A percentile compares a stretch with the other conserved stretches of the same genome.
Conservation (phyloP, 1,140 invertebrate genomes). For the Magallana ariakensis region DNA sequence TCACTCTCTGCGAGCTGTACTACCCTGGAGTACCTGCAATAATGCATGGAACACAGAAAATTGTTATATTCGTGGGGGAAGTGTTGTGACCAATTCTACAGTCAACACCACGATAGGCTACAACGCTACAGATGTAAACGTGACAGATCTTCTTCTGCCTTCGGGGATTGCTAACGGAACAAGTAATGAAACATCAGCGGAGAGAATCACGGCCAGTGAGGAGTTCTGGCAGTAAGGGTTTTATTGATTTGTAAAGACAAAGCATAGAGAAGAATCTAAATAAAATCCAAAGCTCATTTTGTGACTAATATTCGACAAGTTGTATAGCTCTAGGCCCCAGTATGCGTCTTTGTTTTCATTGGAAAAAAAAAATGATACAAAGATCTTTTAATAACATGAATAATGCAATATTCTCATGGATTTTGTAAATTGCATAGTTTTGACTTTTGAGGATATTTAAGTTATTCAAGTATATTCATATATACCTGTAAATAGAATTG, state of each 20-base stretch:
- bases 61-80: constrained; percentile 64
- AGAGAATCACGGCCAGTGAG: constrained; percentile 68
- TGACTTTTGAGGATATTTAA: too few species aligned
- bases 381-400: too few species aligned
- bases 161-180: background rate
- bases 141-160: background rate
- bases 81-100: background rate
- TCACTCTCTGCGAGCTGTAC: constrained; percentile 76
- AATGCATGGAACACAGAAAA: constrained; percentile 81
- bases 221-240: constrained; percentile 75
- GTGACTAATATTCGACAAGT: too few species aligned
- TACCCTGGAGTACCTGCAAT: constrained; percentile 81
- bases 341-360: too few species aligned
- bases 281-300: too few species aligned
- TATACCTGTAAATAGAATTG: too few species aligned
- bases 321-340: too few species aligned
- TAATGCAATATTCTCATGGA: too few species aligned
- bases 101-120: background rate
- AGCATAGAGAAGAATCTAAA: too few species aligned
- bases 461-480: too few species aligned
- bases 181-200: background rate
- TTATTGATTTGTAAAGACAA: background rate
- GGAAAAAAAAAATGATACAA: too few species aligned
- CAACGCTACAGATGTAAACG: background rate
- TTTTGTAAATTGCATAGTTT: too few species aligned